These are phyloP conservation scores for Nasonia oneida DNA, from an alignment of 2,888 invertebrate species.

Conservation along the genomic window DNA sequence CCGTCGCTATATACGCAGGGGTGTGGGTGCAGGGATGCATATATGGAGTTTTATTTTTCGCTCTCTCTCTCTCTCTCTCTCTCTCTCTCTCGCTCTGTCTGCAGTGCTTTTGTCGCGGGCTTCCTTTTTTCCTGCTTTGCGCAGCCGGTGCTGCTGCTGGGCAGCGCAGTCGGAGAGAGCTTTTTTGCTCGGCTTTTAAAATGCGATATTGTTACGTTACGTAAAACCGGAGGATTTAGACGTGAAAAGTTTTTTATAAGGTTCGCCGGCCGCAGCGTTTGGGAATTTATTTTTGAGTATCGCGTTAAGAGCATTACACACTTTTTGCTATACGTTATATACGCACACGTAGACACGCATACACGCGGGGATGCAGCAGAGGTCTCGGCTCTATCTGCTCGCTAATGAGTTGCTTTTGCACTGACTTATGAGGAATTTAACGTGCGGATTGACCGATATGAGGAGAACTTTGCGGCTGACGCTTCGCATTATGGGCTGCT, in stretches of 20 bases:
- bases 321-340: not conserved
- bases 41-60: constrained; percentile 6
- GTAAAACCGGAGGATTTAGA: constrained; percentile 45
- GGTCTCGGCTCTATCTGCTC: not conserved
- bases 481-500: not conserved
- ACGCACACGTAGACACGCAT: no score
- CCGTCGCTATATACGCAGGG: not conserved
- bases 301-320: constrained; percentile 33
- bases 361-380: not conserved
- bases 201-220: constrained; percentile 47
- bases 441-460: not conserved
- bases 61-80: not conserved
- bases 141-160: not conserved
- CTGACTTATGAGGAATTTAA: not conserved
- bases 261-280: constrained; percentile 23
- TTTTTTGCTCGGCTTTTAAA: constrained; percentile 46
- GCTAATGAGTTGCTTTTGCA: not conserved
- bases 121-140: constrained; percentile 37
- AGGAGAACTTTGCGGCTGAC: not conserved
- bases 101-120: not conserved
- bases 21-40: constrained; percentile 1
- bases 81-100: constrained; percentile 3
- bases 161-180: not conserved
- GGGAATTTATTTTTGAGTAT: constrained; percentile 18
- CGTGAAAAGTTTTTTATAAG: constrained; percentile 32